phyloP scores from a whole-genome alignment of 2,113 vertebrate genomes.

The Brachyistius frenatus region DNA sequence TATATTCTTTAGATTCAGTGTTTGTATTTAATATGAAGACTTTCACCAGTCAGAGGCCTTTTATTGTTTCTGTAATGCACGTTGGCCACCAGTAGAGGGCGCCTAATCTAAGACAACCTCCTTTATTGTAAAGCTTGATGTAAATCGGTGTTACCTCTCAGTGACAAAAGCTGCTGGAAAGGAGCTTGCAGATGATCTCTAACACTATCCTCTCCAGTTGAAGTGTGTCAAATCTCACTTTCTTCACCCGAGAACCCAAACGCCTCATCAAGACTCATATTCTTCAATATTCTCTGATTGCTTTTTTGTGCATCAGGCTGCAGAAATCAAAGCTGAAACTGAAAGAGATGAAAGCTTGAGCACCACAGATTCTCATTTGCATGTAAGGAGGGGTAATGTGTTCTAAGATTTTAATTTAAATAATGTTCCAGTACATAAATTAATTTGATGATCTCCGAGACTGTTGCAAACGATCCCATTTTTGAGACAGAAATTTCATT shows the following conservation, averaged over 20 bases:
- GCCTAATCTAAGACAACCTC: not conserved
- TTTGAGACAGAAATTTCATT: not conserved
- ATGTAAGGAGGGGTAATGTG: not conserved
- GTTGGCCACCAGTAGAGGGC: conserved; percentile 20
- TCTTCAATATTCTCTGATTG: not conserved
- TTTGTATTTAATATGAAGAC: not conserved
- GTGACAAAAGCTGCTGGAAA: not conserved
- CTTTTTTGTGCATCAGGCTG: not conserved
- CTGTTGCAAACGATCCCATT: not conserved
- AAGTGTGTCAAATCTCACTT: no score
- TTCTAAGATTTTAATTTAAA: not conserved
- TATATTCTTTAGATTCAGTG: not conserved
- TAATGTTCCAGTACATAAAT: not conserved
- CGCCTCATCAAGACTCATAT: not conserved
- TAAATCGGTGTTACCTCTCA: not conserved
- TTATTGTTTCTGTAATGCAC: conserved; percentile 9
- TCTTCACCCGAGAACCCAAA: no score
- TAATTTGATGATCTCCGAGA: not conserved
- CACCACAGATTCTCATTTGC: not conserved
- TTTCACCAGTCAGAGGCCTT: not conserved
- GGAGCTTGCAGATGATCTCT: not conserved
- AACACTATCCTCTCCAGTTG: not conserved
- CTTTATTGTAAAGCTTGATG: no score
- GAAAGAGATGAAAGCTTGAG: not conserved
- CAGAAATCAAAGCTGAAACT: not conserved